Conservation (phyloP, 2,797 vertebrate genomes). For the Buphagus erythrorhynchus region DNA sequence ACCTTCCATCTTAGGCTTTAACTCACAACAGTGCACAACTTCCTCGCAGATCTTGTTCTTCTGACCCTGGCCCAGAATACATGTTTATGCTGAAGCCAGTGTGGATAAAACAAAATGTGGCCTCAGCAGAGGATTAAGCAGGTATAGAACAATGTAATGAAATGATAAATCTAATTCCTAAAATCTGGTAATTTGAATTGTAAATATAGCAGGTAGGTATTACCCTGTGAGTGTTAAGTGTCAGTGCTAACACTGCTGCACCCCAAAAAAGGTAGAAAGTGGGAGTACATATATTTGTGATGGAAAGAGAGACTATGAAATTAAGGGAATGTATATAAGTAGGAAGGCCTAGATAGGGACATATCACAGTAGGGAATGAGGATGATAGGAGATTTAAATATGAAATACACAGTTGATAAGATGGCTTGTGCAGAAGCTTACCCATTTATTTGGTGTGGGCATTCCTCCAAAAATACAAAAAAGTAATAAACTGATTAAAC, state of each 20-base stretch:
- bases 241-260: background rate
- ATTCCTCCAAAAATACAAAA: background rate
- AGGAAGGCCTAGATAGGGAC: background rate
- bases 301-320: background rate
- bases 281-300: background rate
- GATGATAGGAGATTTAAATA: background rate
- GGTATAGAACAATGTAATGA: background rate
- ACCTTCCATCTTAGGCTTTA: background rate
- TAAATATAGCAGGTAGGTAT: background rate
- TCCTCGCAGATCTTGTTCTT: background rate
- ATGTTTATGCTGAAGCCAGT: accelerated
- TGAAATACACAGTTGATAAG: background rate
- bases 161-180: background rate
- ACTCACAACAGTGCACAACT: background rate
- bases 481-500: background rate
- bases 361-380: background rate
- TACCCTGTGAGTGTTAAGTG: background rate
- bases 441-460: background rate
- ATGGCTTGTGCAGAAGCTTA: background rate
- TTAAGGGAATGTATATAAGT: background rate
- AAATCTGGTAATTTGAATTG: background rate
- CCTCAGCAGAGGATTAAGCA: background rate
- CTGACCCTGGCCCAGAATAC: accelerated
- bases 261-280: background rate
- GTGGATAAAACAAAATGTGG: background rate